Evolutionary conservation across 1,140 invertebrate species (phyloP).

Genomic region (Drosophila sulfurigaster): DNA sequence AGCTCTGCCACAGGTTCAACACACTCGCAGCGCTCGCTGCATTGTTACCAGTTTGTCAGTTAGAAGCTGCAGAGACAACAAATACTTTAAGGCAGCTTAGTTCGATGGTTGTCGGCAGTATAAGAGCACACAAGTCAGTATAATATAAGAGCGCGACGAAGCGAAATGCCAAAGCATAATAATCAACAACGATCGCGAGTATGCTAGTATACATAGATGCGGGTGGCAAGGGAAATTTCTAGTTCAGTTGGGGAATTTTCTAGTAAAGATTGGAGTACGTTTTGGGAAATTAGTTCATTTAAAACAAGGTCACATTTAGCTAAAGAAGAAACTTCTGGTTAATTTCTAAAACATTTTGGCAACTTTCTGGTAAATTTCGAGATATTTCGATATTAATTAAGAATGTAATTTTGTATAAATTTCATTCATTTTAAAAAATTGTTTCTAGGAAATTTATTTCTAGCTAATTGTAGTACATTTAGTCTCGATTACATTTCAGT

Average conservation of each 20-base stretch:
- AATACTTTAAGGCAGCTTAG: slow-evolving; percentile 7
- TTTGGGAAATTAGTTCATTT: too few species aligned
- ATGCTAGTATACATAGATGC: neutral
- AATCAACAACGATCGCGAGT: neutral
- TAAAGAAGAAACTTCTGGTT: too few species aligned
- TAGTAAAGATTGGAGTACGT: neutral
- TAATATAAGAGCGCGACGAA: slow-evolving; percentile 33
- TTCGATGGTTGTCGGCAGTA: neutral
- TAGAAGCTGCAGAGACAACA: slow-evolving; percentile 42
- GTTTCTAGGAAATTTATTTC: too few species aligned
- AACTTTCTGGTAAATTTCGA: too few species aligned
- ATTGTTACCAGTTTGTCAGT: slow-evolving; percentile 53
- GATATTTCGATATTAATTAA: too few species aligned
- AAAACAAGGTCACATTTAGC: too few species aligned
- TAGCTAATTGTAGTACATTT: too few species aligned
- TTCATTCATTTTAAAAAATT: too few species aligned
- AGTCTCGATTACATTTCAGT: too few species aligned
- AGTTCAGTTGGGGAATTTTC: neutral
- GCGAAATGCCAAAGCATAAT: neutral
- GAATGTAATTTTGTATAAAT: too few species aligned
- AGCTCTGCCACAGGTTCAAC: slow-evolving; percentile 55
- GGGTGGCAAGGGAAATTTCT: neutral
- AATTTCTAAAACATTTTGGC: too few species aligned
- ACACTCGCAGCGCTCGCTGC: slow-evolving; percentile 65
- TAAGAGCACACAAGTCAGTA: slow-evolving; percentile 4